Base-by-base conservation (phyloP, 2,113 vertebrate genomes). In the Albula glossodonta region DNA sequence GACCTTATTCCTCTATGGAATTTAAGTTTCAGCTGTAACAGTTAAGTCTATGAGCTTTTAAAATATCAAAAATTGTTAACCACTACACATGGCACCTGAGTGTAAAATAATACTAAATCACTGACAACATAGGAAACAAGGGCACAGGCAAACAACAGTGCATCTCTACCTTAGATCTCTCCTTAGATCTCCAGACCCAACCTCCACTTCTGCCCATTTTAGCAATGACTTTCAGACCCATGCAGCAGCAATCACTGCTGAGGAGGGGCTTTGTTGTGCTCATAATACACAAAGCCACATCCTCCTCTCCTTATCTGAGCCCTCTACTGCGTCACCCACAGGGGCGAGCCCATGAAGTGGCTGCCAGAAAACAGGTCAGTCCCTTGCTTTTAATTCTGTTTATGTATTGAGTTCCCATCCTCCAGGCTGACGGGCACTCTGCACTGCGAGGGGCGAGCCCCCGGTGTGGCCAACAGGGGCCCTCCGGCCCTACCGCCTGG, bases 401-500 rank as follows among this genome's bases (percentile, higher is more conserved):
- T 87, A 87, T 87, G 84, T 89, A 81, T 87, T 84, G 81, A 53
- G 51, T 82, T 83, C 79, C 84, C 77, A 86, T 87, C 84, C 84
- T 9, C 7, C 53, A 56, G 6, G 53, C 6, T 6, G 53, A 56
- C 0, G 53, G 12, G 53, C 12, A 12, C 53, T 56, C 53, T 12
- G 12, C 7, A 56, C 12, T 66, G 22, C 63, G 74, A 85, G 84
- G 81, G 83, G 17, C 60, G 53, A 51, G 82, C 56, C 77, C 83
- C 53, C n/a, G 83, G 66, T 50, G 66, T 51, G 53, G 86, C 74
- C n/a, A 52, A 84, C 50, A 12, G 83, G 85, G 83, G 88, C 87
- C 63, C 87, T 83, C 2, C 70, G 4, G 85, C 70, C 77, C 87
- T 51, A 52, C 82, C 82, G 25, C 79, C 51, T 17, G 56, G 56